Percentiles rank a stretch among this genome's conserved stretches.
Evolutionary conservation across 2,113 vertebrate species (phyloP).

Genomic region (Rhinolophus sinicus): DNA sequence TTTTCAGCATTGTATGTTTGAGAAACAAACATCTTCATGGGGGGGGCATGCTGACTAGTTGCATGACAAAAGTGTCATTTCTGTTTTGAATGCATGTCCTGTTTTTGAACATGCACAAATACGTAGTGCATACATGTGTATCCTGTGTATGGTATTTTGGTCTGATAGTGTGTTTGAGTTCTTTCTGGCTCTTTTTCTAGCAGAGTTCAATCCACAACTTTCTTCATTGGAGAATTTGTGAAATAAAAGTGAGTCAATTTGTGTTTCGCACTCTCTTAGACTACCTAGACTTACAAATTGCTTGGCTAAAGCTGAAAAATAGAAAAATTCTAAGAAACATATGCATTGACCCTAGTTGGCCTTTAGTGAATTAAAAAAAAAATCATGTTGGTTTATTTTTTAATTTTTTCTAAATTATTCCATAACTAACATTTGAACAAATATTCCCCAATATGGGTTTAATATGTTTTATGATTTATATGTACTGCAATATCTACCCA

Average conservation of each 20-base stretch:
- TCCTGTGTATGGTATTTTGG: background rate
- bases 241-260: slow-evolving; percentile 82
- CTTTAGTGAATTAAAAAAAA: slow-evolving; percentile 18
- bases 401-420: background rate
- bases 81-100: background rate
- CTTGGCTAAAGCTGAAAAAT: slow-evolving; percentile 18
- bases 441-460: background rate
- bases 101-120: background rate
- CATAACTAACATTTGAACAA: background rate
- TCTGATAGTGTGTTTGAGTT: slow-evolving; percentile 55
- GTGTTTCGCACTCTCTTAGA: slow-evolving; percentile 5
- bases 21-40: background rate
- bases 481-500: background rate
- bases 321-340: slow-evolving; percentile 45
- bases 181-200: slow-evolving; percentile 75
- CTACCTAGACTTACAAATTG: background rate
- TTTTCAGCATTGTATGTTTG: slow-evolving; percentile 57
- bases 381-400: slow-evolving; percentile 37
- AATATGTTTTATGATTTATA: background rate
- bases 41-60: background rate
- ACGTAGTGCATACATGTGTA: background rate
- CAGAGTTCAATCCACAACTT: slow-evolving; percentile 72
- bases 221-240: slow-evolving; percentile 83
- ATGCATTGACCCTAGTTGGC: background rate
- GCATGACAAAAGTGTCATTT: slow-evolving; percentile 38